Evolutionary conservation across 2,113 vertebrate species (phyloP).

Genomic region (Sarotherodon lohbergeri): DNA sequence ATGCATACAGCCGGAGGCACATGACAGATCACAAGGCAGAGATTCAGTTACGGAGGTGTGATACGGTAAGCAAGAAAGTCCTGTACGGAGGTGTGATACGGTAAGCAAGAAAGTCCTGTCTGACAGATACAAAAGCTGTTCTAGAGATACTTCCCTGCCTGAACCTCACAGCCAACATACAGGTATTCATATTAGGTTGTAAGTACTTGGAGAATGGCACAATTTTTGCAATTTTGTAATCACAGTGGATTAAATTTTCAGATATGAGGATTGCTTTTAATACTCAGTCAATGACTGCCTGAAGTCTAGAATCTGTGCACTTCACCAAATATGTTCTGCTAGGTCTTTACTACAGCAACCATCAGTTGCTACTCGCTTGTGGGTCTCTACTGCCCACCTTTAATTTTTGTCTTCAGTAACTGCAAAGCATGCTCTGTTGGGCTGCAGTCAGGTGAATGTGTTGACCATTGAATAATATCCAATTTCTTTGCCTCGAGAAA

Average conservation of each 20-base stretch:
- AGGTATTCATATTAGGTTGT: neutral
- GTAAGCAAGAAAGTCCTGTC: neutral
- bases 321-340: neutral
- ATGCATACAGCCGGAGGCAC: neutral
- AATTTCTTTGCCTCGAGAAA: neutral
- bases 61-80: neutral
- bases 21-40: neutral
- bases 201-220: neutral
- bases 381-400: neutral
- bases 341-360: neutral
- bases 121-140: neutral
- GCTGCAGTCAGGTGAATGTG: neutral
- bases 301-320: neutral
- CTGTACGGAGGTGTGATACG: neutral
- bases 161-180: neutral
- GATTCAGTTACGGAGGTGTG: neutral
- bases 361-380: neutral
- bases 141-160: neutral
- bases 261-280: neutral
- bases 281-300: neutral
- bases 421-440: neutral
- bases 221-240: neutral
- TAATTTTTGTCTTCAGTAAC: neutral
- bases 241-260: neutral
- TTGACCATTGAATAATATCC: neutral